Percentiles rank a stretch among this genome's conserved stretches.
Evolutionary conservation across 2,113 vertebrate genomes (phyloP).

Genomic region (Oncorhynchus masou): DNA sequence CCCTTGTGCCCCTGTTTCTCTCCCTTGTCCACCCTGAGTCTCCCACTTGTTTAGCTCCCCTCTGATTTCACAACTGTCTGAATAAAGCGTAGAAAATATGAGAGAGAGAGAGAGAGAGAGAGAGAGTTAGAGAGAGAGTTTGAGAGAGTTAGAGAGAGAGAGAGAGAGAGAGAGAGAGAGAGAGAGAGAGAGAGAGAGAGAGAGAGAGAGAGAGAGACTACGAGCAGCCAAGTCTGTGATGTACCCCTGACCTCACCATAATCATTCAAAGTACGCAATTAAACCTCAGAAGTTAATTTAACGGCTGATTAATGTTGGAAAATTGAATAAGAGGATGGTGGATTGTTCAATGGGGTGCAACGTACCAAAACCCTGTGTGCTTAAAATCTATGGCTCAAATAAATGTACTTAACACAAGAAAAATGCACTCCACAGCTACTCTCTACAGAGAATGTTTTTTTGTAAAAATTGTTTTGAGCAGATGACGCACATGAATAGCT

Average conservation of each 20-base stretch:
- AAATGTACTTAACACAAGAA: slow-evolving; percentile 6
- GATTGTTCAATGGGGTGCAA: slow-evolving; percentile 42
- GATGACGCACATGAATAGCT: no score
- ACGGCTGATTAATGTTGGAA: slow-evolving; percentile 56
- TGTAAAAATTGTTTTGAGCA: no score
- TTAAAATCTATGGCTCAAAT: slow-evolving; percentile 28
- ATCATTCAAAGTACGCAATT: slow-evolving; percentile 53
- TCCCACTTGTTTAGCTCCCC: no score
- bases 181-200: background rate
- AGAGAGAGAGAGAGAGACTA: background rate
- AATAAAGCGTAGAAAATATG: slow-evolving; percentile 33
- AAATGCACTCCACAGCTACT: slow-evolving; percentile 1
- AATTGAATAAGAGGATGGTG: slow-evolving; percentile 34
- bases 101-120: background rate
- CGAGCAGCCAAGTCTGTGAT: slow-evolving; percentile 22
- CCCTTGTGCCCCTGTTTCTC: no score
- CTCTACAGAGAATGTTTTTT: no score
- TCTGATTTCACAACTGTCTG: no score
- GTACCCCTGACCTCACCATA: slow-evolving; percentile 27
- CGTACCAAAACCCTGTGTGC: slow-evolving; percentile 34
- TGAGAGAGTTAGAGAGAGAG: background rate
- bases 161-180: background rate
- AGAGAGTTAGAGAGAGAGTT: slow-evolving; percentile 7
- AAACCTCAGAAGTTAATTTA: slow-evolving; percentile 57
- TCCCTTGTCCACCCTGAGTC: no score